Base-by-base conservation (phyloP, 64 coral and sea anemone genomes). In the Hydrozoanthus tunicans region DNA sequence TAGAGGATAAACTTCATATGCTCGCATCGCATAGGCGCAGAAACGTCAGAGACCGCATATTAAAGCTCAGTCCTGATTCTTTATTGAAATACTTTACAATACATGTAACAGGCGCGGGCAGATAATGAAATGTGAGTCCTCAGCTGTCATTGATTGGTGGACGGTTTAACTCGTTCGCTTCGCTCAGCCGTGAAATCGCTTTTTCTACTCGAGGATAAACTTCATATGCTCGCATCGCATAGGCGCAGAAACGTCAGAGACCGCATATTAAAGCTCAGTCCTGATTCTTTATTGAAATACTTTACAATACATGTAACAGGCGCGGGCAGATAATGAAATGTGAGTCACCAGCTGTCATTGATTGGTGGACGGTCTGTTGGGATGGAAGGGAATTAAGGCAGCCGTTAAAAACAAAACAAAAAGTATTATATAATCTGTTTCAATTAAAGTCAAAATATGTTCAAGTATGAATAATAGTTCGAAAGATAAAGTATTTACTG, bases 1-100 rank as follows among this genome's bases (percentile, higher is more conserved):
- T 43, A 0, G 15, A 20, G 11, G 14, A 15, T 65, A 64, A 43
- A 43, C 17, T 65, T 65, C 4, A 65, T 4, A 15, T 65, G 63
- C 63, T 14, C 17, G 11, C 12, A 11, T 65, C 17, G 9, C 5
- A 4, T 65, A 14, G 5, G 11, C 17, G 63, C 5, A 3, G 9
- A 11, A 14, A 65, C 17, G 63, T 13, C 3, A 15, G 17, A 14
- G 1, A 4, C 63, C 12, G 0, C 9, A 10, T 20, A 20, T 65
- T 11, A 65, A 11, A 65, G 11, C 17, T 15, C 12, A 65, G 11
- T 65, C 11, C 4, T 77, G 5, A 53, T 56, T 51, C 52, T 77
- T 77, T 77, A 77, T 77, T 77, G 96, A 91, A 93, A 98, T 43
- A 43, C 32, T 43, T 14, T 52, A 63, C 59, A 81, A 63, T 59